Conservation (phyloP, 2,888 invertebrate species). For the Drosophila tanythrix region DNA sequence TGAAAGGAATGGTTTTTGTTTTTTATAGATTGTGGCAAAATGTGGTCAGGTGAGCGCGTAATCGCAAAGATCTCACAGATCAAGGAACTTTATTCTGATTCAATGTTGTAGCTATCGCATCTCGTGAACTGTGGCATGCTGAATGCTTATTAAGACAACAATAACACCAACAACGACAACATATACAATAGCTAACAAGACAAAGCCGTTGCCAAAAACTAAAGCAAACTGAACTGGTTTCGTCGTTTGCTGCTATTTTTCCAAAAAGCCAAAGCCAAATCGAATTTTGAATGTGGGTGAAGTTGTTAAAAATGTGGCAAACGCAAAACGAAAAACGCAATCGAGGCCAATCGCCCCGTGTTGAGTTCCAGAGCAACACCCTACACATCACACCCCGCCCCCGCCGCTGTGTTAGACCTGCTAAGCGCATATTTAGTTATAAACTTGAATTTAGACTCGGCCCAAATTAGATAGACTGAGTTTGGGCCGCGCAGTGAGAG, state of each 20-base stretch:
- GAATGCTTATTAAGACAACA: constrained; percentile 31
- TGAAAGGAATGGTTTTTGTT: not conserved
- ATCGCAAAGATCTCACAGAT: constrained; percentile 1
- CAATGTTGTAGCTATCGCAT: not conserved
- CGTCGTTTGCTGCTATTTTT: constrained; percentile 40
- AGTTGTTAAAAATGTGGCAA: constrained; percentile 76
- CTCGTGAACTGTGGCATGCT: constrained; percentile 18
- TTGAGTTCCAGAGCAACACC: constrained; percentile 40
- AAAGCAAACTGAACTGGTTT: constrained; percentile 57
- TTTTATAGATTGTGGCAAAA: not conserved
- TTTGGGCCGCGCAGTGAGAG: constrained; percentile 36
- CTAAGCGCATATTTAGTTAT: constrained; percentile 72
- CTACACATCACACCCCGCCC: not conserved
- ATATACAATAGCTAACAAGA: constrained; percentile 36
- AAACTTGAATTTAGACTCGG: constrained; percentile 73
- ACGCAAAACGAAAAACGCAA: constrained; percentile 57
- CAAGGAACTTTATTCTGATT: not conserved
- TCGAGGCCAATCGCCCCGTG: constrained; percentile 61
- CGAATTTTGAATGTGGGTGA: constrained; percentile 78
- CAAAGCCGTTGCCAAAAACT: constrained; percentile 55
- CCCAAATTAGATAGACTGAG: constrained; percentile 65
- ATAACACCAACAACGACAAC: not conserved
- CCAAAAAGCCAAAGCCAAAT: constrained; percentile 68
- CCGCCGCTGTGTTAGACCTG: constrained; percentile 13
- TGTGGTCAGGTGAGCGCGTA: not conserved